Base-by-base conservation (phyloP, 2,113 vertebrate genomes). In the Mionectes macconnelli region DNA sequence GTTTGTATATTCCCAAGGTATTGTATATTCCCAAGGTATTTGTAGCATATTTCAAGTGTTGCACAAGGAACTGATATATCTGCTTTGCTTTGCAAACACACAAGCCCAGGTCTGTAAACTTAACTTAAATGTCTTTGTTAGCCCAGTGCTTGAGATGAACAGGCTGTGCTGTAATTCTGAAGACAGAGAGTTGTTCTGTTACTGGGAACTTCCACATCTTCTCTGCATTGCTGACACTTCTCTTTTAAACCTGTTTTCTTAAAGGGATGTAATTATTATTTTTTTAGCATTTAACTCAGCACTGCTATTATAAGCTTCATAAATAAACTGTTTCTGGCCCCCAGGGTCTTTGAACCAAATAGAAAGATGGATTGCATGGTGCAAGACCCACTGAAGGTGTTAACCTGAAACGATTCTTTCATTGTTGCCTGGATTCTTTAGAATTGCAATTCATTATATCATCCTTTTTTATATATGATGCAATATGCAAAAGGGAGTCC, bases 401-500 rank as follows among this genome's bases (percentile, higher is more conserved):
- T 83, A 90, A 69, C 42, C 52, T 86, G 72, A 80, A 90, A 55
- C 77, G 1, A 2, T 45, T 66, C 25, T 42, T 69, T 28, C 14
- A 37, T 27, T 80, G n/a, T 74, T 85, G 47, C 79, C 63, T 77
- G 47, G 28, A 45, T 76, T 93, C 70, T 94, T 94, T 63, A 94
- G 57, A 77, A 85, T 57, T 79, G 39, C 45, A 50, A 19, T 83
- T 85, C 30, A 17, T 96, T 85, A 22, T 94, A 96, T 95, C 91
- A 91, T 89, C 40, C 74, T 59, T 87, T 85, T 76, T 88, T 63
- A 14, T 86, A 67, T 64, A 78, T 96, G 95, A 94, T 92, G 92
- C 79, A 96, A 94, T 76, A 79, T 47, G 55, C 10, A 80, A 86
- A 83, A 59, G 44, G 50, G 19, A 96, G 55, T 95, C 63, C 77